Base-by-base conservation (phyloP, 1,140 invertebrate genomes). In the Whitmania pigra region DNA sequence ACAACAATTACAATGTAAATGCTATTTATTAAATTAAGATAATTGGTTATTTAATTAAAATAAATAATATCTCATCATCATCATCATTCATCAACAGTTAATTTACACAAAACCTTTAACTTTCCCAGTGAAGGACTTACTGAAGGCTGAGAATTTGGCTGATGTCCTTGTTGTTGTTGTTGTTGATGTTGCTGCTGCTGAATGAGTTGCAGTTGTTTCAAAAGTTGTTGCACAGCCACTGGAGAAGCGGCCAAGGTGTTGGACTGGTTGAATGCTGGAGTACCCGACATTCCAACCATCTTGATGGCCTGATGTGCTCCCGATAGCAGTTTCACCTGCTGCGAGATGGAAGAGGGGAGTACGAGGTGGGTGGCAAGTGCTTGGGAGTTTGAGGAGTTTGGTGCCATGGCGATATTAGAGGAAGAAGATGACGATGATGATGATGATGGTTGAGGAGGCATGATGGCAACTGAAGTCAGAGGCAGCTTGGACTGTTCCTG, bases 1-100 rank as follows among this genome's bases (percentile, higher is more conserved):
- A 63, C 9, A 31, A 63, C 22, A 31, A 63, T 4, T 9, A 22
- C 57, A 20, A 63, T 2, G 20, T 25, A 25, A 31, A 63, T 63
- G 57, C 4, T 18, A 18, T 57, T 9, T 5, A 57, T 25, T n/a
- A 57, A 57, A 57, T 4, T 57, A n/a, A 57, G 54, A n/a, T 63
- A 63, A 63, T 63, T 63, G 9, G 22, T 63, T 22, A 63, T 25
- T 63, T 63, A 63, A 63, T 63, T 63, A 63, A 63, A 63, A 18
- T 63, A 25, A 63, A 63, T 63, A 25, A 4, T 11, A 15, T 3
- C 29, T 22, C 11, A 20, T 63, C 22, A 4, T 17, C 4, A 22
- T 60, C 5, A 31, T 18, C 9, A 13, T n/a, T 63, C 22, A 63
- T 57, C 5, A 57, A 57, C 20, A 57, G 20, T n/a, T 57, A n/a